Base-by-base conservation (phyloP, 53 echinoderm and acorn worm species). In the Echinarachnius parma region DNA sequence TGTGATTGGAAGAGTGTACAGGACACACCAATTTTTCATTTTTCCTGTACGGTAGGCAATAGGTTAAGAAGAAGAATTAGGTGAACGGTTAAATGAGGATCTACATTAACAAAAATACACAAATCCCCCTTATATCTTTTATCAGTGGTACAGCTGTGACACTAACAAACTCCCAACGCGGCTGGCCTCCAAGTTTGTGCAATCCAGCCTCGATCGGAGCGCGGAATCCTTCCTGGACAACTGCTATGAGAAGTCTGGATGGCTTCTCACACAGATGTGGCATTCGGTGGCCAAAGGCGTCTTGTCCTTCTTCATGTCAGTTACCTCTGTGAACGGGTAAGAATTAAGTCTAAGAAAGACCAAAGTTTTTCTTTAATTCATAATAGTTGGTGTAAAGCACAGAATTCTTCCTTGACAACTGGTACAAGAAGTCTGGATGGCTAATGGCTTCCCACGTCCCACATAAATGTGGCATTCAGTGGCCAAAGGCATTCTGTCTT, bases 301-400 rank as follows among this genome's bases (percentile, higher is more conserved):
- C 23, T 58, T 90, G 10, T 60, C 80, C 4, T 75, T 90, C 60
- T 86, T 89, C 30, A 86, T n/a, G n/a, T n/a, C n/a, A n/a, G n/a
- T n/a, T n/a, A n/a, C 90, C 19, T 84, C 94, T 27, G 81, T 90
- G 32, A 93, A 93, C 79, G 94, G 94, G 94, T 94, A 77, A 61
- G 86, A 13, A 39, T 39, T 13, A 9, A 13, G 42, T n/a, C n/a
- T n/a, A n/a, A n/a, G n/a, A n/a, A n/a, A n/a, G n/a, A n/a, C n/a
- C n/a, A n/a, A n/a, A n/a, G n/a, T n/a, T n/a, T n/a, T n/a, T n/a
- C n/a, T n/a, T n/a, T n/a, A n/a, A n/a, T n/a, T n/a, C n/a, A n/a
- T n/a, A n/a, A n/a, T n/a, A n/a, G n/a, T n/a, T n/a, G n/a, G n/a
- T n/a, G n/a, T n/a, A n/a, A n/a, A 82, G 56, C 4, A 95, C 95